phyloP scores from a whole-genome alignment of 2,888 invertebrate species.

The Endomychus coccineus region DNA sequence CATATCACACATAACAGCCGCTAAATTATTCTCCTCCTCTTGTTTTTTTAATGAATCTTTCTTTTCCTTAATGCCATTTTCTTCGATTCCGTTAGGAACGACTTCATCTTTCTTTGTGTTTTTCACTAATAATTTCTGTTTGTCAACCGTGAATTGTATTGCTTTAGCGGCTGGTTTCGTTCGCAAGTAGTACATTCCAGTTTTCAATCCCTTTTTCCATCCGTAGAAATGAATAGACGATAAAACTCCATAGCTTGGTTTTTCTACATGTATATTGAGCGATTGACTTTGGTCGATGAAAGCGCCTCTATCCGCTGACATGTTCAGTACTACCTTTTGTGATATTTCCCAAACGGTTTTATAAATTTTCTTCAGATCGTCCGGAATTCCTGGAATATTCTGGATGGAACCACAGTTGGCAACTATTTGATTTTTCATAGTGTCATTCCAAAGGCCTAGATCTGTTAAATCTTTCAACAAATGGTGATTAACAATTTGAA shows the following conservation, averaged over 20 bases:
- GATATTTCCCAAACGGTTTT: conserved; percentile 98
- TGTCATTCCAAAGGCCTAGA: conserved; percentile 84
- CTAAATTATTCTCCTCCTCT: no score
- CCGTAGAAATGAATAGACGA: conserved; percentile 98
- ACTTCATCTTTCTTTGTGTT: no score
- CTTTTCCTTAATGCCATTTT: no score
- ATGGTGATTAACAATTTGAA: conserved; percentile 94
- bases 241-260: conserved; percentile 86
- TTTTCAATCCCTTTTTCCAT: conserved; percentile 95
- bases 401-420: conserved; percentile 89
- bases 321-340: conserved; percentile 84
- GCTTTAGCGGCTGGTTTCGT: conserved; percentile 95
- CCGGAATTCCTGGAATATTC: conserved; percentile 76
- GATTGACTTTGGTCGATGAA: conserved; percentile 99
- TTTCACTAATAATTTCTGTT: conserved; percentile 52
- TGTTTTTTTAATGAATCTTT: no score
- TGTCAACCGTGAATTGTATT: conserved; percentile 97
- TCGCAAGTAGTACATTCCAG: conserved; percentile 97
- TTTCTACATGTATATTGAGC: conserved; percentile 93
- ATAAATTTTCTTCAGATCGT: conserved; percentile 77
- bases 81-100: no score
- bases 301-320: conserved; percentile 97
- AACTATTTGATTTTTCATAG: conserved; percentile 91
- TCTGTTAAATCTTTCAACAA: conserved; percentile 89
- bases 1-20: no score